Evolutionary conservation across 2,888 invertebrate species (phyloP).

Genomic region (Tillus elongatus): DNA sequence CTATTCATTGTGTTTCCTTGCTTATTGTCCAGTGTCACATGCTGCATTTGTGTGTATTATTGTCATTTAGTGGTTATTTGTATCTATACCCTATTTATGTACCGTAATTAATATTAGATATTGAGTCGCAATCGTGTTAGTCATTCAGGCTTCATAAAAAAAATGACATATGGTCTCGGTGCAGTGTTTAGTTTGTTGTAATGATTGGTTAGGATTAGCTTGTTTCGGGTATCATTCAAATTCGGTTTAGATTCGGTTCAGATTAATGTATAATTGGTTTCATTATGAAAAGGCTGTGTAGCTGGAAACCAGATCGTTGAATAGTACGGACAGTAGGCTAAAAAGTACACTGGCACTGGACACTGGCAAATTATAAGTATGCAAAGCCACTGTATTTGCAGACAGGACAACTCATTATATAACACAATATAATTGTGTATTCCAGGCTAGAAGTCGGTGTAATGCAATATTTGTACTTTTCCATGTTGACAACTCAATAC

Average conservation of each 20-base stretch:
- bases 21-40: conserved; percentile 45
- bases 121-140: too few relatives aligned
- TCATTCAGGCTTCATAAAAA: too few relatives aligned
- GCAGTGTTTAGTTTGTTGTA: conserved; percentile 28
- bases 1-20: conserved; percentile 36
- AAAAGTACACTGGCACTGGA: conserved; percentile 33
- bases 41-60: conserved; percentile 42
- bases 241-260: conserved; percentile 33
- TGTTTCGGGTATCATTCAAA: conserved; percentile 26
- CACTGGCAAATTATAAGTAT: conserved; percentile 38
- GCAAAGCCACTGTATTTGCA: conserved; percentile 16
- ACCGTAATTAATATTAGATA: conserved; percentile 34
- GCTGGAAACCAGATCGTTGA: conserved; percentile 38
- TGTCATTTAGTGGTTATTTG: conserved; percentile 43
- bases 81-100: conserved; percentile 40
- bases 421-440: conserved; percentile 41
- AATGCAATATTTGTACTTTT: conserved; percentile 56
- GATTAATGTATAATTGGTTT: conserved; percentile 32
- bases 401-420: conserved; percentile 10
- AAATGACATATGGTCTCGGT: conserved; percentile 28
- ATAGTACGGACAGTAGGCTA: conserved; percentile 30
- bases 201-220: conserved; percentile 25
- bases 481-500: conserved; percentile 51
- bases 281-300: conserved; percentile 35
- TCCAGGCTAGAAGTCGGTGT: conserved; percentile 46